Evolutionary conservation across 2,113 vertebrate genomes (phyloP).

Genomic region (Grallaria varia): DNA sequence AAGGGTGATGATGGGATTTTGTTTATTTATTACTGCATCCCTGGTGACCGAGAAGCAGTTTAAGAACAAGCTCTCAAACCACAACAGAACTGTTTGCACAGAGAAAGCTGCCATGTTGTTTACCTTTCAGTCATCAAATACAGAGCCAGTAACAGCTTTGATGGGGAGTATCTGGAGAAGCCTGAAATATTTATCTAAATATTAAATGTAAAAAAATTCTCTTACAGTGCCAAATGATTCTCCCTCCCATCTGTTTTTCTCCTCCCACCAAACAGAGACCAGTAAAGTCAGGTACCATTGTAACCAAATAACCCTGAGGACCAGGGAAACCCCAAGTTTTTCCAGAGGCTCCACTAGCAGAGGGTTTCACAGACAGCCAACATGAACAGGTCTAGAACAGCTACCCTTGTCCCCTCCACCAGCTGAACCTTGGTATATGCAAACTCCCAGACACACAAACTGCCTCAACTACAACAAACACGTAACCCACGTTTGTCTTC

Average conservation of each 20-base stretch:
- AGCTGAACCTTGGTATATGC: background rate
- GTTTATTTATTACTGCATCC: background rate
- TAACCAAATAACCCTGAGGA: background rate
- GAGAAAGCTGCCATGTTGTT: background rate
- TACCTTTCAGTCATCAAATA: background rate
- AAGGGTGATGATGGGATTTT: background rate
- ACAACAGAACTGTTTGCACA: conserved; percentile 25
- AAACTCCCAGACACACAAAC: background rate
- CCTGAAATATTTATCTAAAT: background rate
- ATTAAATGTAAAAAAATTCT: background rate
- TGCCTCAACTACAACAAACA: background rate
- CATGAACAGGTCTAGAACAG: background rate
- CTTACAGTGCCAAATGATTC: background rate
- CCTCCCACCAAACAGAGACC: background rate
- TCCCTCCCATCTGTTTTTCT: background rate
- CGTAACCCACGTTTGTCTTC: background rate
- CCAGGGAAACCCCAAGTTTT: background rate
- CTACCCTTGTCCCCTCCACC: background rate
- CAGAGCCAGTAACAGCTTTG: background rate
- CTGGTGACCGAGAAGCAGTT: background rate
- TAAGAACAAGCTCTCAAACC: background rate
- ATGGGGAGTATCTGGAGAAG: background rate
- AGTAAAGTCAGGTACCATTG: background rate
- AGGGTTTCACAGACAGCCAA: background rate
- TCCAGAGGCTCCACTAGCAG: background rate